Evolutionary conservation across 2,888 invertebrate genomes (phyloP), one percentile per base, ranked within the genome.

Genomic region (Sminthurides aquaticus): DNA sequence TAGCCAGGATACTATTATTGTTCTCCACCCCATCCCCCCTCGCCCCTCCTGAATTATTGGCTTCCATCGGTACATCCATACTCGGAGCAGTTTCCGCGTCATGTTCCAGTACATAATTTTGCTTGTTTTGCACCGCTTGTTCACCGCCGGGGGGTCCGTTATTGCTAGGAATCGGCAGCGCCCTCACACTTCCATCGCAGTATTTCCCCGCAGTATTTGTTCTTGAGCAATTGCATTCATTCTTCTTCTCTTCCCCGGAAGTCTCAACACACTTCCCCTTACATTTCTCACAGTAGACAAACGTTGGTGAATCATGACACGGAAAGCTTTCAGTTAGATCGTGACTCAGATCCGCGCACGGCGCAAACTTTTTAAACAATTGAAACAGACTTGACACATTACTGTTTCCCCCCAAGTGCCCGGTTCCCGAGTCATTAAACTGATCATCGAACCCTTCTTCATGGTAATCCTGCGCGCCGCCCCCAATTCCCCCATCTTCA

Each of bases 281-380:
- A 57, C 72, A 71, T 49, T 68, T 57, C 34, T 64, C 64, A 63
- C 73, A 73, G 22, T 68, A 68, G 2, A 72, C 49, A 60, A 73
- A 73, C 20, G 29, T 63, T 2, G 67, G 67, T 3, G 71, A 66
- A 18, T 68, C 59, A 20, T 66, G 71, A 62, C 73, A 73, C 15
- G 64, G 60, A 56, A 70, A 67, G 27, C 64, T 57, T 0, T 65
- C 57, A 8, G 25, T 54, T 24, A 73, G 52, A 49, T 73, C 67
- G 15, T 65, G 60, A 20, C 52, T 49, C 11, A 60, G 49, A 64
- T 72, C 70, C 18, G 52, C 62, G 48, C 70, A 70, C 1, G 66
- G 67, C 22, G 64, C 59, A 57, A 62, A 69, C n/a, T 60, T 60
- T 24, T 57, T 52, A 24, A 67, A 65, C 11, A 66, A 26, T 56